Percentiles rank a stretch among this genome's conserved stretches.
phyloP scores from a whole-genome alignment of 1,140 invertebrate species.

The Anastatus disparis region DNA sequence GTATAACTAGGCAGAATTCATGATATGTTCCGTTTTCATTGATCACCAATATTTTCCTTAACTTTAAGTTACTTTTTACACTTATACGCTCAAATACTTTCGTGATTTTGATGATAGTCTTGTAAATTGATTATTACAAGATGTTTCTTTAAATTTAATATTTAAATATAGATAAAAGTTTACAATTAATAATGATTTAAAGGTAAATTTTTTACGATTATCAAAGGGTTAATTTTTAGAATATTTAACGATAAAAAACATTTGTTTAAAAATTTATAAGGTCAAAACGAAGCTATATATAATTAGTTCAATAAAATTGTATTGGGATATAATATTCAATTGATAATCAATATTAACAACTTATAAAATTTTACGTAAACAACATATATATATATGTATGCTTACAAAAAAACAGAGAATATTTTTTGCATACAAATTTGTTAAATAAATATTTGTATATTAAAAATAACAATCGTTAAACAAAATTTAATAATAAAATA shows the following conservation, averaged over 20 bases:
- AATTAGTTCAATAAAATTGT: too few relatives aligned
- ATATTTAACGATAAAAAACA: neutral
- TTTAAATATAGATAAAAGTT: too few relatives aligned
- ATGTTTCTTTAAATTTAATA: too few relatives aligned
- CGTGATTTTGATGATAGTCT: slow-evolving; percentile 22
- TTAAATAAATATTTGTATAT: neutral
- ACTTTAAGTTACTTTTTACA: neutral
- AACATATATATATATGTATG: neutral
- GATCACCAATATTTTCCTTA: slow-evolving; percentile 26
- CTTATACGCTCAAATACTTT: slow-evolving; percentile 1
- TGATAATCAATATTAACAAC: neutral
- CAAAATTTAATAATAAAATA: too few relatives aligned
- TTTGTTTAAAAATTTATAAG: neutral
- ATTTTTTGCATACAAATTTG: neutral
- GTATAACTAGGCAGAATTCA: slow-evolving; percentile 7
- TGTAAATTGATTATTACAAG: slow-evolving; percentile 10
- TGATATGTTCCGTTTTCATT: slow-evolving; percentile 31
- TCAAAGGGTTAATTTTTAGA: too few relatives aligned
- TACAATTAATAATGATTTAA: too few relatives aligned
- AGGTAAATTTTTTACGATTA: too few relatives aligned
- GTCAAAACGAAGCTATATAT: neutral
- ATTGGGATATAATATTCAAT: neutral
- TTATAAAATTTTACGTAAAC: slow-evolving; percentile 1
- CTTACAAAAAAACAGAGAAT: neutral
- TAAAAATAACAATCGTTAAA: too few relatives aligned